Conservation (phyloP, 2,113 vertebrate genomes). For the Saiga tatarica region DNA sequence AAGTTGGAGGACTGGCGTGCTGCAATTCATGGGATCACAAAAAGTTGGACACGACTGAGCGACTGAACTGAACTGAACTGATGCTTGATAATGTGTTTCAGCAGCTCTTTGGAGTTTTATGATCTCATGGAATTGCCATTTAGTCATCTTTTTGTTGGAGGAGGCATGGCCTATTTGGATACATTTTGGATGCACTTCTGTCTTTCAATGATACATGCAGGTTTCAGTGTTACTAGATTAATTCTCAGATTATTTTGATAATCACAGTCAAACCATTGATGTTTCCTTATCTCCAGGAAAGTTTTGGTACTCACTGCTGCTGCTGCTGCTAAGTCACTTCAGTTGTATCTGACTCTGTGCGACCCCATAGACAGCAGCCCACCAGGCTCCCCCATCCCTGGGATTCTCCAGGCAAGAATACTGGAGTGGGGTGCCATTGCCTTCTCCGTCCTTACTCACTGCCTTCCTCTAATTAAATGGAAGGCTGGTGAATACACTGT, state of each 20-base stretch:
- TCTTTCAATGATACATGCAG: not conserved
- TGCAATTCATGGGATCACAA: too few relatives aligned
- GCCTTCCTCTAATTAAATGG: not conserved
- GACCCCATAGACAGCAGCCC: too few relatives aligned
- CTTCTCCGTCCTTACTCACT: too few relatives aligned
- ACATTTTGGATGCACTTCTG: not conserved
- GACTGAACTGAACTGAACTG: too few relatives aligned
- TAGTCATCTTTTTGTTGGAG: not conserved
- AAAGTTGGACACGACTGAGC: accelerated
- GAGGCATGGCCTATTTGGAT: not conserved
- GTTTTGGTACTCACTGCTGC: not conserved
- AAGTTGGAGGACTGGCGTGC: too few relatives aligned
- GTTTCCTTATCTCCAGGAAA: not conserved
- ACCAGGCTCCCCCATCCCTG: too few relatives aligned
- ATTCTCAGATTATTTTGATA: not conserved
- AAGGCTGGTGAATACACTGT: not conserved
- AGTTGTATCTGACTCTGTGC: too few relatives aligned
- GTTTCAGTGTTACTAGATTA: not conserved
- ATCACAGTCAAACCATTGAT: not conserved
- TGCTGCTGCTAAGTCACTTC: too few relatives aligned
- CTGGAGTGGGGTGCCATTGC: too few relatives aligned
- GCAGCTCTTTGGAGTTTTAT: not conserved
- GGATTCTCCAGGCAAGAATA: too few relatives aligned
- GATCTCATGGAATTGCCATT: not conserved
- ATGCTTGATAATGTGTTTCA: not conserved